Base-by-base conservation (phyloP, 2,888 invertebrate genomes). In the Uloborus plumipes region DNA sequence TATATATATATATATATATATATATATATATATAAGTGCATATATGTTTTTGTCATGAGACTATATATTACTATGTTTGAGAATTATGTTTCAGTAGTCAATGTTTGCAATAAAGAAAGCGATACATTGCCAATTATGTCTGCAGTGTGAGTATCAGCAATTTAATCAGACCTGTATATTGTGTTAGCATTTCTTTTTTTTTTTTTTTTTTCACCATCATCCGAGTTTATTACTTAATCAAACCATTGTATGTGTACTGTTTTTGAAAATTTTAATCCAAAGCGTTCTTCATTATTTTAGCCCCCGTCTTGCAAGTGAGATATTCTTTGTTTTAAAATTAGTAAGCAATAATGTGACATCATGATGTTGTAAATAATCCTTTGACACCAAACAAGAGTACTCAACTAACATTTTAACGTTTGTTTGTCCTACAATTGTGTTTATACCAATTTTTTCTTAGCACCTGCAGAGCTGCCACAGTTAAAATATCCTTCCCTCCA, bases 91-190 rank as follows among this genome's bases (percentile, higher is more conserved):
- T 61, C 14, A 31, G 61, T 61, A 62, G 50, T 59, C 4, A 49
- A 71, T 49, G 66, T 31, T 61, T 59, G 66, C 66, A 75, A 75
- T 67, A 75, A 59, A 66, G 20, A 59, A 47, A 75, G 66, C 59
- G 59, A 75, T 66, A 75, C 55, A 58, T 66, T 75, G 66, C 75
- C 75, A 75, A 58, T 59, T 66, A 66, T 75, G 75, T 39, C 39
- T 39, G 39, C 39, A 39, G 39, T 39, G 11, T 39, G 39, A 39
- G 39, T 39, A 39, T 39, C 39, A 39, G 39, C 39, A 39, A 39
- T 11, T 39, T 39, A 39, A 11, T 39, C 39, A 39, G 39, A 39
- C 39, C 39, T 39, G 39, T 39, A 4, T 39, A 39, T 6, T 39
- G 9, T 39, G 39, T 39, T 39, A 26, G 26, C 26, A 75, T 67